Base-by-base conservation (phyloP, 2,888 invertebrate genomes). In the Tetramorium bicarinatum region DNA sequence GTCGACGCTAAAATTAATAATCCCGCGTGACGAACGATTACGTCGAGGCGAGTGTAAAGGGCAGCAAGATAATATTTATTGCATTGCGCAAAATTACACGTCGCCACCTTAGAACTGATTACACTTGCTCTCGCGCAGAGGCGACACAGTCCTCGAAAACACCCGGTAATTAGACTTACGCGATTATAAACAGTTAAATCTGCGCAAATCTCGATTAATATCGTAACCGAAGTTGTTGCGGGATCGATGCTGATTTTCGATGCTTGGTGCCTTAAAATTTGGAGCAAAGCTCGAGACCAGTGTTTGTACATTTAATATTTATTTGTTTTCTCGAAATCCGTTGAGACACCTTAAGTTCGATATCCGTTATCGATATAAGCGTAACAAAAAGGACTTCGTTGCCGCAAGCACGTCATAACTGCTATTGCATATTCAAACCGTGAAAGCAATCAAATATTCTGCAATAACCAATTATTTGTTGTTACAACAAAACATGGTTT, bases 1-100 rank as follows among this genome's bases (percentile, higher is more conserved):
- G 85, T 66, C 77, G 54, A 56, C 71, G 81, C 84, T 88, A 82
- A 88, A 90, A 90, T 90, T 90, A 90, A 87, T 90, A 90, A 90
- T 90, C 83, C 85, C 71, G 44, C 56, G 77, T 87, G 76, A 85
- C 85, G 77, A 82, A 82, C 83, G 87, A 47, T 75, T 72, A 64
- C 79, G 71, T 80, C 71, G 79, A 8, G 77, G 67, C 59, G 71
- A 71, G 59, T 71, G 79, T 47, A 59, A 79, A 61, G 69, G 69
- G 69, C 79, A 79, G 79, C 79, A 29, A 80, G 79, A 71, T 79
- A 71, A 79, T 80, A 71, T 69, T 80, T 80, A 79, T 79, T 69
- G 79, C 79, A 71, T 79, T 64, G 71, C 59, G 47, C 59, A 56
- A 59, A 80, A 80, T 80, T 80, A 47, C 59, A 67, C 54, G 77